These are phyloP conservation scores for Scalopus aquaticus DNA, from an alignment of 2,113 vertebrate species.

Conservation along the genomic window DNA sequence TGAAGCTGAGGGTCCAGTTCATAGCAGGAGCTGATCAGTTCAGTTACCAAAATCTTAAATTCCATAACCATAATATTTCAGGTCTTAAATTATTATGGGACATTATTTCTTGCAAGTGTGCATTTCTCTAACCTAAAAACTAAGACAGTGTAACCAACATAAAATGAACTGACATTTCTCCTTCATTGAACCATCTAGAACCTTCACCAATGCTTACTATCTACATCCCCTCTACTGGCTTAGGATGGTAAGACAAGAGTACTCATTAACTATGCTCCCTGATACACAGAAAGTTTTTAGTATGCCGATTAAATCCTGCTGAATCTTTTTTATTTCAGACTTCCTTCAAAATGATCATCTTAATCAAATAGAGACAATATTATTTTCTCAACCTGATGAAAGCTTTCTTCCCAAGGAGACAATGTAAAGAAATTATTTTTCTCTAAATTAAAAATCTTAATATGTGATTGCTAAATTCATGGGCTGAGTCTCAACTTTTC, in stretches of 20 bases:
- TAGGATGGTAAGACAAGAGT: background rate
- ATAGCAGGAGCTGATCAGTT: background rate
- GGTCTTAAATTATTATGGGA: background rate
- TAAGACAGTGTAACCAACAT: background rate
- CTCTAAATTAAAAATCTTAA: background rate
- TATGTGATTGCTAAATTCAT: background rate
- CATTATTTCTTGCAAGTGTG: background rate
- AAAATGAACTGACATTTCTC: background rate
- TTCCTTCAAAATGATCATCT: background rate
- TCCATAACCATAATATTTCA: background rate
- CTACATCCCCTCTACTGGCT: background rate
- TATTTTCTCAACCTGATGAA: background rate
- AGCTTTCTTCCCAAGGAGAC: background rate
- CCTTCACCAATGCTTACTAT: background rate
- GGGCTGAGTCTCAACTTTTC: fast-evolving
- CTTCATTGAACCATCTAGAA: background rate
- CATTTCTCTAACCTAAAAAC: background rate
- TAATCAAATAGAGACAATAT: background rate
- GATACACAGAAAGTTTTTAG: background rate
- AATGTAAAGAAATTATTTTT: background rate
- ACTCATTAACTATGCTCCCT: background rate
- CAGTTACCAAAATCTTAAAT: background rate
- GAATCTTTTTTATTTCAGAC: too few species aligned
- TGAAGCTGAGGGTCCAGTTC: background rate
- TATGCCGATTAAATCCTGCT: background rate